These are phyloP conservation scores for Liasis olivaceus DNA, from an alignment of 2,797 vertebrate species.

Conservation along the genomic window DNA sequence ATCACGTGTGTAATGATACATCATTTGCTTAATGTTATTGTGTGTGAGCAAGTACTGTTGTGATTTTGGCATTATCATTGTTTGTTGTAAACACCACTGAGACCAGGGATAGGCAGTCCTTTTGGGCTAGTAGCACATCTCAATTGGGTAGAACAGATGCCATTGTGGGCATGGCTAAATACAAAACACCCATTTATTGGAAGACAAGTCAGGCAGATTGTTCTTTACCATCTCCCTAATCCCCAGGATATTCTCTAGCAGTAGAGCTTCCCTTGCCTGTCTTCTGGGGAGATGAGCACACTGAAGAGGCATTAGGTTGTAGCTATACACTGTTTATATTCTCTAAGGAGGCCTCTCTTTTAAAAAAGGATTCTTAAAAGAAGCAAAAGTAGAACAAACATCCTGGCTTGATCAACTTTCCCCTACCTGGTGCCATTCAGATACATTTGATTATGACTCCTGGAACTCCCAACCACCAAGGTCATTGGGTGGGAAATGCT, in stretches of 20 bases:
- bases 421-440: not conserved
- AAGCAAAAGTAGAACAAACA: not conserved
- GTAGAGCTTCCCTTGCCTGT: not conserved
- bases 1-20: not conserved
- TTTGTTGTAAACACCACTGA: not conserved
- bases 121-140: not conserved
- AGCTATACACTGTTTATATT: not conserved
- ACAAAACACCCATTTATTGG: not conserved
- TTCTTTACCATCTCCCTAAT: not conserved
- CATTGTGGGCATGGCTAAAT: not conserved
- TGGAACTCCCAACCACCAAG: not conserved
- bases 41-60: not conserved
- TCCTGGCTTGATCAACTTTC: not conserved
- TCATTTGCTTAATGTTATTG: not conserved
- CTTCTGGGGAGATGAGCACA: not conserved
- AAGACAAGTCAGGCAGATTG: not conserved
- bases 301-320: not conserved
- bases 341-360: not conserved
- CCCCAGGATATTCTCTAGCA: not conserved
- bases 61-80: not conserved
- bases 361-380: not conserved
- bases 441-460: not conserved
- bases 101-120: not conserved
- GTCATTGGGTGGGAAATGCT: not conserved
- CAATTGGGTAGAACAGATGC: not conserved